Conservation (phyloP, 2,888 invertebrate species). For the Patella caerulea region DNA sequence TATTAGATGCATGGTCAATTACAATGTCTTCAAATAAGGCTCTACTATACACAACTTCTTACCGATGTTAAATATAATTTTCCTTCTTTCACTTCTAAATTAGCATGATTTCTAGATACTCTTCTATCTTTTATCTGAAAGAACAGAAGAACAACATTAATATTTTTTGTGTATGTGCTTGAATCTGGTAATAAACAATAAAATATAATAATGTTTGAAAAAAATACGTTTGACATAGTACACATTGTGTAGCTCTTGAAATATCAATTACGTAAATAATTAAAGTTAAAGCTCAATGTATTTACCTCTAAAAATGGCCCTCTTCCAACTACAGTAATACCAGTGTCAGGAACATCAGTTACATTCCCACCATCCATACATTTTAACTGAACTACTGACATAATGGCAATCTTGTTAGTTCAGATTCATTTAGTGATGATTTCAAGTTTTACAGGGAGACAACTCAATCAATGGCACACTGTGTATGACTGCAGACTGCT, state of each 20-base stretch:
- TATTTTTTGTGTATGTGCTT: no score
- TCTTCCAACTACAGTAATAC: slow-evolving; percentile 64
- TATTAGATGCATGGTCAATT: no score
- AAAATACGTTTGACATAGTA: no score
- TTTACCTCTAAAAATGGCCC: slow-evolving; percentile 66
- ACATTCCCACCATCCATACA: slow-evolving; percentile 49
- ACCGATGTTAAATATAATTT: slow-evolving; percentile 71
- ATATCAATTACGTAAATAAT: no score
- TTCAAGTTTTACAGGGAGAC: no score
- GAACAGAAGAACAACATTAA: background rate
- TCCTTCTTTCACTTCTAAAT: slow-evolving; percentile 68
- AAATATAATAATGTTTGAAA: no score
- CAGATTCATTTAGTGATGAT: no score
- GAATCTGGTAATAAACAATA: no score
- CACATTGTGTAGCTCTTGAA: no score
- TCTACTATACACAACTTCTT: slow-evolving; percentile 42
- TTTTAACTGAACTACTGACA: slow-evolving; percentile 49
- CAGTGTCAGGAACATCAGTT: slow-evolving; percentile 47
- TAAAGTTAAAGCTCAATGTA: background rate
- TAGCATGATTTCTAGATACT: slow-evolving; percentile 72
- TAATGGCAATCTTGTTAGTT: slow-evolving; percentile 17
- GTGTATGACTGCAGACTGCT: no score
- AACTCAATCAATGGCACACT: no score
- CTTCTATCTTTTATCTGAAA: slow-evolving; percentile 71
- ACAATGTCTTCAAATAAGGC: background rate